phyloP scores from a whole-genome alignment of 1,140 invertebrate species.

The Leptinotarsa texana region DNA sequence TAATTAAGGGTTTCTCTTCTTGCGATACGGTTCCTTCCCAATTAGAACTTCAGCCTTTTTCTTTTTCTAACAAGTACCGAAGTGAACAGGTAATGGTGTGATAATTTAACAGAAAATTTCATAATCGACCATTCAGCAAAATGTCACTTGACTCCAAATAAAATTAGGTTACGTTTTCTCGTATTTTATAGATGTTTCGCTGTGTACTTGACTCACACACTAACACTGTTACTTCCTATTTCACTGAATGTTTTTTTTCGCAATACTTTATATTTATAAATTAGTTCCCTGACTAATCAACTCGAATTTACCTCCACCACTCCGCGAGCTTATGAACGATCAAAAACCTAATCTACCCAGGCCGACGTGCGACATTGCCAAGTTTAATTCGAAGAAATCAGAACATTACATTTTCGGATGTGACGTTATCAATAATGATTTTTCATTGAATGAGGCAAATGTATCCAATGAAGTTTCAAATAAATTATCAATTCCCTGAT shows the following conservation, averaged over 20 bases:
- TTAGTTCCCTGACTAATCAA: not conserved
- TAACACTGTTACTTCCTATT: not conserved
- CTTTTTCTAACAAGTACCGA: not conserved
- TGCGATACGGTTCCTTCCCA: not conserved
- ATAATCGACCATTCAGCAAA: slow-evolving; percentile 24
- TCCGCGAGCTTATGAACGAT: not conserved
- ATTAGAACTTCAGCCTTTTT: slow-evolving; percentile 3
- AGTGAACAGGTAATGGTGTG: slow-evolving; percentile 10
- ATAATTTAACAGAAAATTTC: slow-evolving; percentile 17
- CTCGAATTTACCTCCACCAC: not conserved
- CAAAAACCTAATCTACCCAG: not conserved
- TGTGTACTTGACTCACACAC: not conserved
- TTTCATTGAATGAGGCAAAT: too few species aligned
- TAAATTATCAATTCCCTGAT: too few species aligned
- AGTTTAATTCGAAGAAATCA: not conserved
- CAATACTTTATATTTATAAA: not conserved
- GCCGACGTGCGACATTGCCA: not conserved
- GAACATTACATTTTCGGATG: too few species aligned
- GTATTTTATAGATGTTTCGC: not conserved
- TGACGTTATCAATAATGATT: too few species aligned
- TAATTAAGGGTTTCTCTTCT: not conserved
- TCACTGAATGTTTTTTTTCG: not conserved
- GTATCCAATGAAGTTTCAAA: too few species aligned
- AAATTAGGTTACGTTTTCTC: not conserved
- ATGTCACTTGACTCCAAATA: slow-evolving; percentile 1